phyloP scores from a whole-genome alignment of 2,113 vertebrate genomes.

The Lasiurus borealis region DNA sequence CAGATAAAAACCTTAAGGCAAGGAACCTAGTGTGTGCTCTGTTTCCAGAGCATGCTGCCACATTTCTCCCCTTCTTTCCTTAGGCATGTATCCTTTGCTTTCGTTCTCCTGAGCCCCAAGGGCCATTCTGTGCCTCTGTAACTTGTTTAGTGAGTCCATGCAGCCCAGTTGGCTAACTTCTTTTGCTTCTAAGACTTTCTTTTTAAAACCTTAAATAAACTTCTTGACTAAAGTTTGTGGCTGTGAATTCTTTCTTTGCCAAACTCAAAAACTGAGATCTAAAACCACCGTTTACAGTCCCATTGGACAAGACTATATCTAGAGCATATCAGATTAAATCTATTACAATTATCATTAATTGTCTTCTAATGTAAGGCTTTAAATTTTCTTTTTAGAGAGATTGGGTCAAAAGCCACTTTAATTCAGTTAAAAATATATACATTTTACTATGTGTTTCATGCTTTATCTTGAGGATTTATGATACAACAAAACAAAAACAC shows the following conservation, averaged over 20 bases:
- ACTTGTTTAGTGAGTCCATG: neutral
- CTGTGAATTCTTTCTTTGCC: neutral
- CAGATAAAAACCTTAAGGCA: neutral
- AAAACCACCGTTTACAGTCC: neutral
- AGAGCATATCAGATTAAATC: neutral
- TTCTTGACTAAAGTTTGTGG: neutral
- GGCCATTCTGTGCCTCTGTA: neutral
- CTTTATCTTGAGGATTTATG: neutral
- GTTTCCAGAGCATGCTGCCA: neutral
- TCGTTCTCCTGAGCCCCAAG: neutral
- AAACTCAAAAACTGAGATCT: neutral
- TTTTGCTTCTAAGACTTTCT: neutral
- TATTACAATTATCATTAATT: neutral
- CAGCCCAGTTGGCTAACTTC: neutral
- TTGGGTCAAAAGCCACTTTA: neutral
- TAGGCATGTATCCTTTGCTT: neutral
- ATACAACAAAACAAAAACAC: neutral
- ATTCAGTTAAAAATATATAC: neutral
- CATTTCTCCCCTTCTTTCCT: neutral
- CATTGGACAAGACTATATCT: neutral
- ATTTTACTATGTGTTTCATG: neutral
- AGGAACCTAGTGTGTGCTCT: neutral
- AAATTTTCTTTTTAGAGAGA: neutral
- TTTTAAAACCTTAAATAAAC: neutral
- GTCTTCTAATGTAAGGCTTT: neutral